Percentiles rank a stretch among this genome's conserved stretches.
Conservation (phyloP, 2,113 vertebrate species). For the Nestor notabilis region DNA sequence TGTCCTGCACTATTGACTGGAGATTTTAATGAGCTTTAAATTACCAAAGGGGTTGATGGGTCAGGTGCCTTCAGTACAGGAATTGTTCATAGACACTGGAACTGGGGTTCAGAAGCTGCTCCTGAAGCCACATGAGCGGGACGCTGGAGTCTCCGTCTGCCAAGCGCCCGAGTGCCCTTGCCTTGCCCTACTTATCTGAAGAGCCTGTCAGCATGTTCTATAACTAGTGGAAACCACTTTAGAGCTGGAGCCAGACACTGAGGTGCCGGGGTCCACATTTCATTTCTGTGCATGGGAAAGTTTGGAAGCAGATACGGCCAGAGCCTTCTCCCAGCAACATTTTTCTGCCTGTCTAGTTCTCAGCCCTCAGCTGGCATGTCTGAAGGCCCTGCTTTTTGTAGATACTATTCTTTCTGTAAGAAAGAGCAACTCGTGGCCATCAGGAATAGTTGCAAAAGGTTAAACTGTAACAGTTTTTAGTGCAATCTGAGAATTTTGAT, state of each 20-base stretch:
- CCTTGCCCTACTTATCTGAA: constrained; percentile 70
- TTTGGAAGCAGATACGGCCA: neutral
- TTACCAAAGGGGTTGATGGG: neutral
- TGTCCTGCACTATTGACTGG: constrained; percentile 22
- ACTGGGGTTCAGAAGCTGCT: neutral
- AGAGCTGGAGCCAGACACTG: constrained; percentile 69
- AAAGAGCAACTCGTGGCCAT: neutral
- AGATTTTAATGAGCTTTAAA: constrained; percentile 8
- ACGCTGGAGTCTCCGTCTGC: neutral
- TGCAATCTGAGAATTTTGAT: neutral
- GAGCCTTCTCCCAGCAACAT: constrained; percentile 37
- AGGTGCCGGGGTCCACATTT: constrained; percentile 66
- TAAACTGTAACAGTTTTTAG: neutral
- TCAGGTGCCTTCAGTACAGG: neutral
- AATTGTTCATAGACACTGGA: neutral
- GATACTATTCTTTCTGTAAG: neutral
- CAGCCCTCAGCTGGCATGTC: constrained; percentile 9
- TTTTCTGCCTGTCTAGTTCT: constrained; percentile 33
- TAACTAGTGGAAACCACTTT: constrained; percentile 69
- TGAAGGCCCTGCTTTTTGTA: neutral
- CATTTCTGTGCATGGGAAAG: constrained; percentile 63
- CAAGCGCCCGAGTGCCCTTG: constrained; percentile 51
- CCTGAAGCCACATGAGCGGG: neutral
- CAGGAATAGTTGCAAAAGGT: neutral
- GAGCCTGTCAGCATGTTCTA: constrained; percentile 70